Base-by-base conservation (phyloP, 1,140 invertebrate species). In the Leptopilina boulardi region DNA sequence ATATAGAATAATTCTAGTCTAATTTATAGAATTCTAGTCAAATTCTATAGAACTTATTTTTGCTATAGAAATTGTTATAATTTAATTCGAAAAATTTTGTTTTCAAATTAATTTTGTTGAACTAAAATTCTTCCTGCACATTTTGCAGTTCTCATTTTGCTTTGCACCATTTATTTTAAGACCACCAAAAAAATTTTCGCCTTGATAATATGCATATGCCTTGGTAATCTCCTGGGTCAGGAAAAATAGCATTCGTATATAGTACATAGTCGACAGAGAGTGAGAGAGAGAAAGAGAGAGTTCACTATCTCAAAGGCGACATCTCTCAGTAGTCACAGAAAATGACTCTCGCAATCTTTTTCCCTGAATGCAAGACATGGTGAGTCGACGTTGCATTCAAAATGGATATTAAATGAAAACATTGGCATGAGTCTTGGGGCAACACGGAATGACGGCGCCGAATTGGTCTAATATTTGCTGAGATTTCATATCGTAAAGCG, bases 271-370 rank as follows among this genome's bases (percentile, higher is more conserved):
- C n/a, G n/a, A n/a, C 6, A 34, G 54, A 66, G 21, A 66, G 56
- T 41, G 74, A 30, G 56, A 66, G 56, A 30, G 56, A 66, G 56
- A 4, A 34, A 34, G 56, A 66, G 26, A 66, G 56, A 47, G 74
- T 72, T 71, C 23, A 74, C 83, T 88, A 91, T 89, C 88, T 90
- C 85, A 87, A 87, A 91, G 88, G 87, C 81, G 85, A 87, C 87
- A 91, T 90, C 88, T 90, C 81, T 83, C 78, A 86, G 87, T 85
- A 86, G 87, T 89, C 88, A 87, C 87, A 82, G 88, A 80, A 90
- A 91, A 89, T 91, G 89, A 87, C 88, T 88, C 85, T 87, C 88
- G 87, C 88, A 90, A 89, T 90, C 88, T 90, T 88, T 38, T 87
- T 84, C 77, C 83, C 42, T 89, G 88, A 89, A 90, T 89, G 80